These are phyloP conservation scores for Podocnemis expansa DNA, from an alignment of 2,113 vertebrate species.

Conservation along the genomic window DNA sequence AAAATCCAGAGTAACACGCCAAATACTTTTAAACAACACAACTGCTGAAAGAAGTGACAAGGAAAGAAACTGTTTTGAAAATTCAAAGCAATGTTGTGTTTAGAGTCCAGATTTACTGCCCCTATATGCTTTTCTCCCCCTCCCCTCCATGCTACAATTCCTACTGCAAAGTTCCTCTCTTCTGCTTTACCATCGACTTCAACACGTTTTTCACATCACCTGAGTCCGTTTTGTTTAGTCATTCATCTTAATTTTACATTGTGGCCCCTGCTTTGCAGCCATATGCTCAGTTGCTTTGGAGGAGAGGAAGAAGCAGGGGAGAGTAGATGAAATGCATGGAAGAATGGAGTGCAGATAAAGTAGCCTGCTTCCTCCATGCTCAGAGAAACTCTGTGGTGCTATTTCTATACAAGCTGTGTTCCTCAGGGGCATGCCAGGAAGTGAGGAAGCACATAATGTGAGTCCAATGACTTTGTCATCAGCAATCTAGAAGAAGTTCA, in stretches of 20 bases:
- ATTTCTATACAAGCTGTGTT: constrained; percentile 26
- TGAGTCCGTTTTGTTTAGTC: not conserved
- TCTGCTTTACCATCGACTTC: not conserved
- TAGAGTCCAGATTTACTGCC: not conserved
- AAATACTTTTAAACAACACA: not conserved
- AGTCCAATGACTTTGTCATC: constrained; percentile 57
- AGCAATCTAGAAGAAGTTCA: constrained; percentile 58
- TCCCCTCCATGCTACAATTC: not conserved
- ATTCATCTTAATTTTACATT: not conserved
- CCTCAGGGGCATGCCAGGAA: constrained; percentile 39
- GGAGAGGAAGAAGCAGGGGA: not conserved
- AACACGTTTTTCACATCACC: not conserved
- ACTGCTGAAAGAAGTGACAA: not conserved
- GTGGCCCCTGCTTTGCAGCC: not conserved
- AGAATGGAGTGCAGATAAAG: not conserved
- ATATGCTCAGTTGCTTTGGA: not conserved
- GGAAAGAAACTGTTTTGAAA: constrained; percentile 10
- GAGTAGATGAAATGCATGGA: not conserved
- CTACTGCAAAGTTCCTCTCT: not conserved
- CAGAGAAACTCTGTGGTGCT: constrained; percentile 15
- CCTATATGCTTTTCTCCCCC: constrained; percentile 5
- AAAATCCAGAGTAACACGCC: not conserved
- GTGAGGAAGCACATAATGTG: constrained; percentile 51
- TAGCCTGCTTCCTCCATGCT: constrained; percentile 24
- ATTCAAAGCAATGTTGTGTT: not conserved